Evolutionary conservation across 2,888 invertebrate genomes (phyloP).

Genomic region (Platycheirus albimanus): DNA sequence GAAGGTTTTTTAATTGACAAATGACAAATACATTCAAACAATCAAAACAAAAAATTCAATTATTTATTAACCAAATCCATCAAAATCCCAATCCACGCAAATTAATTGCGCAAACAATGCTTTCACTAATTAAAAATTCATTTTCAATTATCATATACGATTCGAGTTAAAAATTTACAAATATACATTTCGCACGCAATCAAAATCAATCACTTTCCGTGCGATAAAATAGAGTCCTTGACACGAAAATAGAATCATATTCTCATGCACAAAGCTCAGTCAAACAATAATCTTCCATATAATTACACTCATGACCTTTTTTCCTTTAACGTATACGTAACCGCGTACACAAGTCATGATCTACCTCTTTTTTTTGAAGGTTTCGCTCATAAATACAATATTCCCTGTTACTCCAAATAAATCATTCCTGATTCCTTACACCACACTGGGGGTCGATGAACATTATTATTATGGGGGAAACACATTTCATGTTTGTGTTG

Average conservation of each 20-base stretch:
- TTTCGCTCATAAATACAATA: neutral
- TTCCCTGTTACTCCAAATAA: neutral
- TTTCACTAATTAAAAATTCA: slow-evolving; percentile 4
- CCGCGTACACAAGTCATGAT: too few relatives aligned
- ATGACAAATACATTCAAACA: too few relatives aligned
- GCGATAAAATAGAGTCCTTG: neutral
- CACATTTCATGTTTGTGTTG: neutral
- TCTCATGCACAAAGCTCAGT: neutral
- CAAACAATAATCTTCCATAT: neutral
- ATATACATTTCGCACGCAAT: neutral
- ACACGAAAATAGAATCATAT: neutral
- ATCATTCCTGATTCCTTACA: slow-evolving; percentile 5
- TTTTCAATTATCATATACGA: slow-evolving; percentile 11
- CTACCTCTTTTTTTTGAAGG: slow-evolving; percentile 3
- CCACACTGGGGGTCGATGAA: neutral
- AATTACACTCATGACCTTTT: neutral
- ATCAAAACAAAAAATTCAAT: too few relatives aligned
- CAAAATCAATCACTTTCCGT: slow-evolving; percentile 3
- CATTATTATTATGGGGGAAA: neutral
- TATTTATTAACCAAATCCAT: too few relatives aligned
- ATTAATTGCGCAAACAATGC: too few relatives aligned
- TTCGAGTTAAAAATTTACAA: neutral
- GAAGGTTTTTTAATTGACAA: too few relatives aligned
- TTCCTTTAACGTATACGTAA: neutral
- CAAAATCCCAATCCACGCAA: too few relatives aligned